phyloP scores from a whole-genome alignment of 1,140 invertebrate genomes.

The Calycopis cecrops region DNA sequence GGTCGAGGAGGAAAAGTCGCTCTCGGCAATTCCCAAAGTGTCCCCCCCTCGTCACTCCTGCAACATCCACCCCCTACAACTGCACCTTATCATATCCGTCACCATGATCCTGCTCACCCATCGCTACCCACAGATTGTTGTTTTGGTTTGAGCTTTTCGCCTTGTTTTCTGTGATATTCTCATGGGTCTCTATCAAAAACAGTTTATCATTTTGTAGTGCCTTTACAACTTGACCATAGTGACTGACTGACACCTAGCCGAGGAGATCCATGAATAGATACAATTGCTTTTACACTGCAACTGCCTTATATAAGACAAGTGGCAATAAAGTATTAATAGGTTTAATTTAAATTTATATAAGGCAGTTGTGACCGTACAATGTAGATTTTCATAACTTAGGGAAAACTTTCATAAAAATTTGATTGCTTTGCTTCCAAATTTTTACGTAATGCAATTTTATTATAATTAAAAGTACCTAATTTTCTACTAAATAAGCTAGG shows the following conservation, averaged over 20 bases:
- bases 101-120: slow-evolving; percentile 78
- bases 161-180: slow-evolving; percentile 43
- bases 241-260: neutral
- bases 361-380: slow-evolving; percentile 33
- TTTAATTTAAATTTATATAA: slow-evolving; percentile 33
- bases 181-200: slow-evolving; percentile 39
- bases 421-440: slow-evolving; percentile 34
- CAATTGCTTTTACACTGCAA: slow-evolving; percentile 31
- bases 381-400: slow-evolving; percentile 11
- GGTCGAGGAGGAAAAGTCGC: slow-evolving; percentile 64
- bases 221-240: slow-evolving; percentile 25
- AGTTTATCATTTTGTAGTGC: slow-evolving; percentile 46
- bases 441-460: slow-evolving; percentile 21
- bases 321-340: slow-evolving; percentile 22
- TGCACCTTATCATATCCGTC: slow-evolving; percentile 78
- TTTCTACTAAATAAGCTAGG: slow-evolving; percentile 12
- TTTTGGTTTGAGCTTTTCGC: slow-evolving; percentile 68
- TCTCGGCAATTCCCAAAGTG: slow-evolving; percentile 63
- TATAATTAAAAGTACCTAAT: slow-evolving; percentile 12
- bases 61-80: slow-evolving; percentile 77
- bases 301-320: slow-evolving; percentile 35
- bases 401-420: slow-evolving; percentile 30
- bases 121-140: slow-evolving; percentile 76
- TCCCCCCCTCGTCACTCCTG: slow-evolving; percentile 60
- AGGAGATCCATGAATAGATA: slow-evolving; percentile 34